Evolutionary conservation across 2,888 invertebrate species (phyloP).

Genomic region (Argyresthia albistria): DNA sequence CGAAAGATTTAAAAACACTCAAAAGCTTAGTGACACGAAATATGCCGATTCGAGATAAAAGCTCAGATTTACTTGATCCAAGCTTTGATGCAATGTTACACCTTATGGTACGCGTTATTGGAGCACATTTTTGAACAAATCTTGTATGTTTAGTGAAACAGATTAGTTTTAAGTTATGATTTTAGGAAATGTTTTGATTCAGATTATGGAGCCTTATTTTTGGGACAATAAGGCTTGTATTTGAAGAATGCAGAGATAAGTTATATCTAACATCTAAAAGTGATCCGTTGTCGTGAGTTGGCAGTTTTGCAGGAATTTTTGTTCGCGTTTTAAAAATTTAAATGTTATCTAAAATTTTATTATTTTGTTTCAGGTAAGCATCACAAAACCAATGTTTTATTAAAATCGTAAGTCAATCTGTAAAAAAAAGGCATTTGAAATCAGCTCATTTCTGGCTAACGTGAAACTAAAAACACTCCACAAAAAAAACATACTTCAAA

Average conservation of each 20-base stretch:
- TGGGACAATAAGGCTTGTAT: too few species aligned
- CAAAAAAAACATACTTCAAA: too few species aligned
- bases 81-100: not conserved
- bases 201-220: too few species aligned
- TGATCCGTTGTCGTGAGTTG: conserved; percentile 1
- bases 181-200: too few species aligned
- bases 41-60: not conserved
- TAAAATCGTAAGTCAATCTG: too few species aligned
- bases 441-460: too few species aligned
- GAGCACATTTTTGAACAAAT: not conserved
- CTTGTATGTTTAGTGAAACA: too few species aligned
- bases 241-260: too few species aligned
- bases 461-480: too few species aligned
- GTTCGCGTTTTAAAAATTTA: not conserved
- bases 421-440: too few species aligned
- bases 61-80: not conserved
- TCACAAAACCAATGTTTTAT: too few species aligned
- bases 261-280: not conserved
- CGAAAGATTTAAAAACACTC: not conserved
- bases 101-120: not conserved
- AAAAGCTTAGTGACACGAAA: not conserved
- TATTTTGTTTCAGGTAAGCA: not conserved
- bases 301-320: not conserved
- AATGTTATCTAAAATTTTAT: not conserved
- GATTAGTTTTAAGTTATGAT: too few species aligned